Evolutionary conservation across 2,888 invertebrate species (phyloP).

Genomic region (Stictocephala bisonia): DNA sequence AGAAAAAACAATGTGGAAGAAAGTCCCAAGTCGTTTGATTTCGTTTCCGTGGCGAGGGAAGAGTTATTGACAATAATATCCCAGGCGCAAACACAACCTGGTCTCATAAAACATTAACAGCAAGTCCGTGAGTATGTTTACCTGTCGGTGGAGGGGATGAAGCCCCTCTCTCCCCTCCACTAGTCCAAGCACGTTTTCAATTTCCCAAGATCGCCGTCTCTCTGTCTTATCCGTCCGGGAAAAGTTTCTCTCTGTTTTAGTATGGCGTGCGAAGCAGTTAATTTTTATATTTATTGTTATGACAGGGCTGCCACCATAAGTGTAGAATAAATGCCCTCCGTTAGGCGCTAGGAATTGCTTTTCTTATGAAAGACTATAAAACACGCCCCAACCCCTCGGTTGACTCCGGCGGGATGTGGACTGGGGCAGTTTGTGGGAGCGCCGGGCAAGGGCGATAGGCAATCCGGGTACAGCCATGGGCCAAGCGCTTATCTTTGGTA

Average conservation of each 20-base stretch:
- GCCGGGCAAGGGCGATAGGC: neutral
- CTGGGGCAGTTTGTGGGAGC: neutral
- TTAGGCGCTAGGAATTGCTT: conserved; percentile 36
- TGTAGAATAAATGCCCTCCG: conserved; percentile 46
- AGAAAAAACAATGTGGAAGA: too few relatives aligned
- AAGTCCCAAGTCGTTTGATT: too few relatives aligned
- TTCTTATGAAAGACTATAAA: conserved; percentile 33
- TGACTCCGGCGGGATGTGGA: neutral
- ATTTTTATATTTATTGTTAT: conserved; percentile 51
- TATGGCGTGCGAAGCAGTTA: conserved; percentile 43
- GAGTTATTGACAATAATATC: conserved; percentile 37
- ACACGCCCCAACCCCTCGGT: neutral
- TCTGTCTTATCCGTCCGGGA: conserved; percentile 24
- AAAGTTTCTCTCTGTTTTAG: conserved; percentile 34
- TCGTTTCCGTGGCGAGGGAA: conserved; percentile 27
- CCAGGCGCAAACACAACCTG: conserved; percentile 31
- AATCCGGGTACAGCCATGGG: conserved; percentile 9
- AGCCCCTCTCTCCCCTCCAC: conserved; percentile 37
- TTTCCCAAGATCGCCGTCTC: conserved; percentile 37
- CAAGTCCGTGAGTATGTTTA: conserved; percentile 20
- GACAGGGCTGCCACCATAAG: conserved; percentile 48
- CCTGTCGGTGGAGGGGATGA: conserved; percentile 41
- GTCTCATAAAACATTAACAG: conserved; percentile 36
- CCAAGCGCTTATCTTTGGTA: too few relatives aligned
- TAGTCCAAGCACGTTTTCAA: conserved; percentile 48